Conservation (phyloP, 2,797 vertebrate species). For the Gastrophryne carolinensis region DNA sequence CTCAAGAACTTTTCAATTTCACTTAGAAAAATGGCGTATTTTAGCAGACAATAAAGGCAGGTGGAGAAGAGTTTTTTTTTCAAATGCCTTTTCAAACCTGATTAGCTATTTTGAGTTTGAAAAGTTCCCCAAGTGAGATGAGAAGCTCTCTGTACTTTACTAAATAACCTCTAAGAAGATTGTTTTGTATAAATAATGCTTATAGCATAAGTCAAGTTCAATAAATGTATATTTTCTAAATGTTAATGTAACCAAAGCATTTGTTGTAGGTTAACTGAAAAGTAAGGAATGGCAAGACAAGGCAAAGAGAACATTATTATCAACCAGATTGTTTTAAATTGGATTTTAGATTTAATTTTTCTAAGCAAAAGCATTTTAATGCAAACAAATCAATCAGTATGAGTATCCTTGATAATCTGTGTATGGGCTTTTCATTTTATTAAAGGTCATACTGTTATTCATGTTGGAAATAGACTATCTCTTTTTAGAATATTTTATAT, state of each 20-base stretch:
- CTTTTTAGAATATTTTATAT: not conserved
- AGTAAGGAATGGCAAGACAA: not conserved
- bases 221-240: not conserved
- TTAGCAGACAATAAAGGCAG: no score
- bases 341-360: constrained; percentile 4
- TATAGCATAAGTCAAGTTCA: not conserved
- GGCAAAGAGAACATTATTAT: constrained; percentile 3
- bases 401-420: constrained; percentile 31
- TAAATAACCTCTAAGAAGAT: no score
- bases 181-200: not conserved
- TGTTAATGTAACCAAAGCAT: not conserved
- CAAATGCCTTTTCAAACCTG: no score
- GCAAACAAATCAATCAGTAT: constrained; percentile 28
- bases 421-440: not conserved
- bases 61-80: no score
- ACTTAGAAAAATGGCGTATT: no score
- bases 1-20: no score
- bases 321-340: constrained; percentile 15
- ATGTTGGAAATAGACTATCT: not conserved
- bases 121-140: no score
- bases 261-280: not conserved
- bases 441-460: constrained; percentile 5
- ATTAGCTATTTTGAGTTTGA: no score
- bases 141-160: no score
- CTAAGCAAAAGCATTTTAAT: constrained; percentile 14